Evolutionary conservation across 2,888 invertebrate genomes (phyloP), one percentile per base, ranked within the genome.

Genomic region (Epistrophe eligans): DNA sequence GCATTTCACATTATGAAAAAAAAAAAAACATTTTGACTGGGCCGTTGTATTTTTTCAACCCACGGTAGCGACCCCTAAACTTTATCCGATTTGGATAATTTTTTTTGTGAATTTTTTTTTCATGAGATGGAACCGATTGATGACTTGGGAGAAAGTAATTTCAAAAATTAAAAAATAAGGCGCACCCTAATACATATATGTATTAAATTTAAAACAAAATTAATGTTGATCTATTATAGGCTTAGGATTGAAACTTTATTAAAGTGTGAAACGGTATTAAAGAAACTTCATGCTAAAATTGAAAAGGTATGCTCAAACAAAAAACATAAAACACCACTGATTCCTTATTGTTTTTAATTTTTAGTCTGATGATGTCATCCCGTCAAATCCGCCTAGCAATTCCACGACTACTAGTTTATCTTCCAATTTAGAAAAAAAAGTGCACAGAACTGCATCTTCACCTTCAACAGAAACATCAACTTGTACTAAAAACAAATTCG

Each of bases 191-290:
- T 32, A 32, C 7, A 7, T 32, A 32, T 32, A 5, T 32, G 0
- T 32, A 43, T n/a, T 6, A 43, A n/a, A 9, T 5, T 32, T 3
- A 32, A 43, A 43, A 15, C 1, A 45, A 52, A 15, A 8, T 11
- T 10, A 35, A 10, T 13, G 10, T 24, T 13, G 19, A 35, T 15
- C 15, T 45, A 50, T 73, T 72, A 15, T 66, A 91, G 91, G 58
- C 84, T 91, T 19, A 90, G 90, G 89, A 77, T 90, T 24, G 90
- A 90, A 24, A 91, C 90, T 0, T 82, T 91, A 9, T n/a, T 89
- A 3, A 91, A 91, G 88, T 91, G 91, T 82, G 91, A 91, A 84
- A 88, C 88, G 8, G 90, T 91, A 58, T 77, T 91, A 71, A 89
- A 89, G 38, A 91, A 90, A 81, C 79, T 91, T 7, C 88, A 90